Evolutionary conservation across 2,113 vertebrate species (phyloP).

Genomic region (Dolichotis patagonum): DNA sequence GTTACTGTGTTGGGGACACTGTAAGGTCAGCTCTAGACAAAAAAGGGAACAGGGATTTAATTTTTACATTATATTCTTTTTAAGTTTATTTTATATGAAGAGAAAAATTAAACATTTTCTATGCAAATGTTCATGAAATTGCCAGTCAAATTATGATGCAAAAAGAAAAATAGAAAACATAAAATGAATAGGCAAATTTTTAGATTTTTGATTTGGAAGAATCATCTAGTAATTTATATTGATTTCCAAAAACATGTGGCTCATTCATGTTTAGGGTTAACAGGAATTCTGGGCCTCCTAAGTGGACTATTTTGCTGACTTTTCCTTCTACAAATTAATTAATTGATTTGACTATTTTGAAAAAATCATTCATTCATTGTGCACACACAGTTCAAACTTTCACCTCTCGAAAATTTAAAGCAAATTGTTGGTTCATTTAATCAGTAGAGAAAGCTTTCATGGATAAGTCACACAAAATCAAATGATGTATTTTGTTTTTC

Average conservation of each 20-base stretch:
- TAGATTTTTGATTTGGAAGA: not conserved
- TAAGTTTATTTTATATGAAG: constrained; percentile 15
- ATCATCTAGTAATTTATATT: not conserved
- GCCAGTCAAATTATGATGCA: not conserved
- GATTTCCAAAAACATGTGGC: not conserved
- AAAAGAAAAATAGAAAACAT: not conserved
- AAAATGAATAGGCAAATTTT: not conserved
- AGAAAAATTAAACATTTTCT: not conserved
- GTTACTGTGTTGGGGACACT: not conserved
- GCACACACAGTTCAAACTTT: not conserved
- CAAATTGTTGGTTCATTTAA: not conserved
- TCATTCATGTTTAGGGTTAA: not conserved
- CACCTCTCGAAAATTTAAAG: not conserved
- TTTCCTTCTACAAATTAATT: not conserved
- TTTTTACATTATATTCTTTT: not conserved
- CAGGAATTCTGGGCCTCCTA: not conserved
- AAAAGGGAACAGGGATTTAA: not conserved
- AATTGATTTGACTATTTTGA: not conserved
- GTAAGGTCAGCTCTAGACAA: not conserved
- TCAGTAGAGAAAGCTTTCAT: not conserved
- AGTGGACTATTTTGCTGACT: not conserved
- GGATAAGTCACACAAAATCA: not conserved
- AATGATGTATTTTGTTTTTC: not conserved
- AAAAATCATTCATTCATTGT: not conserved
- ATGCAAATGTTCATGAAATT: not conserved